These are phyloP conservation scores for Tragelaphus imberbis DNA, from an alignment of 2,113 vertebrate genomes.

Conservation along the genomic window DNA sequence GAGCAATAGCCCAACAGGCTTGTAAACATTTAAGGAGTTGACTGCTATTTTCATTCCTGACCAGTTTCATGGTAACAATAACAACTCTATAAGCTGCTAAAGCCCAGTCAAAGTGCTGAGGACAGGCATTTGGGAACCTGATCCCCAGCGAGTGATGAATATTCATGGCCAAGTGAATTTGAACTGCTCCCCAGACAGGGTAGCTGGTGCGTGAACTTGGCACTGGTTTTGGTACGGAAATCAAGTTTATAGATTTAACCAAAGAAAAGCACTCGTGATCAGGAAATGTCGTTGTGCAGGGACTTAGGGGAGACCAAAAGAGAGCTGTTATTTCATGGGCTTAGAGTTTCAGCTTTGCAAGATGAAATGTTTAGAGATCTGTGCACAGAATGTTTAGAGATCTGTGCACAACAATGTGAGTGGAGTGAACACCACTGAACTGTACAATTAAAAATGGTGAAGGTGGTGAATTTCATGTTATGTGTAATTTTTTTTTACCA, in stretches of 20 bases:
- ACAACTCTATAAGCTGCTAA: conserved; percentile 50
- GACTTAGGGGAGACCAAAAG: too few relatives aligned
- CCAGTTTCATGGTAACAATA: conserved; percentile 57
- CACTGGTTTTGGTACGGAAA: background rate
- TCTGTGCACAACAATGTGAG: background rate
- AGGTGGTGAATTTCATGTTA: background rate
- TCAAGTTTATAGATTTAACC: conserved; percentile 13
- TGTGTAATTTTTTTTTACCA: background rate
- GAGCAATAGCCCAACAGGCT: conserved; percentile 61
- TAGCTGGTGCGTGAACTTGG: background rate
- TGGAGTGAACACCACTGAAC: background rate
- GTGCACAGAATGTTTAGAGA: background rate
- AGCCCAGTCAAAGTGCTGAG: conserved; percentile 37
- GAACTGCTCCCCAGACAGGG: background rate
- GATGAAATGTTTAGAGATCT: background rate
- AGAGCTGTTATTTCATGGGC: background rate
- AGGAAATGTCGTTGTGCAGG: background rate
- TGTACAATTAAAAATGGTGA: background rate
- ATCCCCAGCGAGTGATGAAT: background rate
- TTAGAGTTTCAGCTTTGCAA: background rate
- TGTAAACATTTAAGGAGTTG: conserved; percentile 64
- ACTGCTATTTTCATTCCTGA: conserved; percentile 75
- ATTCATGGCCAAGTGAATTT: background rate
- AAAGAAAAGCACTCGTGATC: background rate
- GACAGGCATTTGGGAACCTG: background rate